Conservation (phyloP, 1,140 invertebrate genomes). For the Panulirus ornatus region DNA sequence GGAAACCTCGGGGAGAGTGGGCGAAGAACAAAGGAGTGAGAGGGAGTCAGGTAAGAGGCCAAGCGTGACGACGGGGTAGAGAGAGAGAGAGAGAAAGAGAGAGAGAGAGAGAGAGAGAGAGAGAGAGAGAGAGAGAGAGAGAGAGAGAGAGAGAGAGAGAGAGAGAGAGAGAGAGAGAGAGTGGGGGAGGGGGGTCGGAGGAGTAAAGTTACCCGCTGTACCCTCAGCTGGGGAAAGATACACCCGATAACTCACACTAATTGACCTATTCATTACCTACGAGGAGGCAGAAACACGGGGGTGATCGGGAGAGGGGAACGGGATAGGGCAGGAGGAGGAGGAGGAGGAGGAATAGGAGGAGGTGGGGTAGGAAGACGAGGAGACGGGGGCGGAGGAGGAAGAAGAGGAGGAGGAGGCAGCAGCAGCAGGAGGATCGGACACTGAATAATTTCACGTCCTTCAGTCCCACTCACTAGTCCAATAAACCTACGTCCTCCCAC, state of each 20-base stretch:
- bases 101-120: not conserved
- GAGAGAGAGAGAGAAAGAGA: not conserved
- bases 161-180: not conserved
- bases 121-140: not conserved
- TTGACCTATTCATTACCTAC: not conserved
- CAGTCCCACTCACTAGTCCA: too few relatives aligned
- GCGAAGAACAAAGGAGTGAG: too few relatives aligned
- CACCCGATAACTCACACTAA: not conserved
- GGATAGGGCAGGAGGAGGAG: not conserved
- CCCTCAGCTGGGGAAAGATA: not conserved
- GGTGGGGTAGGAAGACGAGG: not conserved
- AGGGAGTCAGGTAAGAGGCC: too few relatives aligned
- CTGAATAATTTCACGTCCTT: too few relatives aligned
- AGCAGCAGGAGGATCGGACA: too few relatives aligned
- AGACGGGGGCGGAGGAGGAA: not conserved
- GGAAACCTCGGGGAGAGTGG: too few relatives aligned
- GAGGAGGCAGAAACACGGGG: not conserved
- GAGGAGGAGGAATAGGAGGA: not conserved
- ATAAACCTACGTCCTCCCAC: too few relatives aligned
- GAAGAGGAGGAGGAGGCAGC: not conserved
- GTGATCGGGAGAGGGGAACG: not conserved
- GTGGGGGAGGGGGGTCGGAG: too few relatives aligned
- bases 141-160: not conserved
- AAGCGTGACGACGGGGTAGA: too few relatives aligned
- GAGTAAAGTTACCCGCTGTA: too few relatives aligned